Conservation (phyloP, 1,140 invertebrate species). For the Drosophila sp. region DNA sequence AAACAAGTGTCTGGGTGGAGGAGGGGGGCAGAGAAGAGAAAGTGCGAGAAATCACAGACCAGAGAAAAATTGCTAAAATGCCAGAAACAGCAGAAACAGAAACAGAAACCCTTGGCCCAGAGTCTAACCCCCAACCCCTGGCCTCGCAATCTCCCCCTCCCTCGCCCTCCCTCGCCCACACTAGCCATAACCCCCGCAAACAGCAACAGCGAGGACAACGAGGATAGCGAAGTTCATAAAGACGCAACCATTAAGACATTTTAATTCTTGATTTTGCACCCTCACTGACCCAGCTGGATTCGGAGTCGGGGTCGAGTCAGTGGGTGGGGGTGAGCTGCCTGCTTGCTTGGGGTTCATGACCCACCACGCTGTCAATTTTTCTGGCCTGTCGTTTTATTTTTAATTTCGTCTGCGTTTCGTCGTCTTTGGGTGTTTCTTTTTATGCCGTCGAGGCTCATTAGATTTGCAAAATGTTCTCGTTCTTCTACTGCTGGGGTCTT, state of each 20-base stretch:
- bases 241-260: conserved; percentile 76
- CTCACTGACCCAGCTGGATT: conserved; percentile 40
- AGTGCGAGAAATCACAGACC: conserved; percentile 49
- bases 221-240: conserved; percentile 58
- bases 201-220: conserved; percentile 16
- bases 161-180: not conserved
- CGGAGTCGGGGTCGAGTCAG: not conserved
- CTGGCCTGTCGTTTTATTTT: conserved; percentile 57
- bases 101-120: conserved; percentile 20
- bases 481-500: conserved; percentile 24
- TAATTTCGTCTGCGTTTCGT: conserved; percentile 57
- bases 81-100: conserved; percentile 16
- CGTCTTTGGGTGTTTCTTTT: conserved; percentile 36
- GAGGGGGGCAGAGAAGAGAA: not conserved
- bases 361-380: conserved; percentile 67
- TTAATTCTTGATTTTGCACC: conserved; percentile 82
- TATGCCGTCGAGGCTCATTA: conserved; percentile 82
- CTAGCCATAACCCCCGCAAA: not conserved
- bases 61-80: conserved; percentile 34
- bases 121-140: conserved; percentile 7
- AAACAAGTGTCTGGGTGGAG: conserved; percentile 27
- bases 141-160: not conserved
- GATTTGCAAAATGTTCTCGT: conserved; percentile 79
- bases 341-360: conserved; percentile 42
- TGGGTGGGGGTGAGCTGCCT: too few species aligned